Conservation (phyloP, 2,888 invertebrate genomes). For the Podotricha telesiphe region DNA sequence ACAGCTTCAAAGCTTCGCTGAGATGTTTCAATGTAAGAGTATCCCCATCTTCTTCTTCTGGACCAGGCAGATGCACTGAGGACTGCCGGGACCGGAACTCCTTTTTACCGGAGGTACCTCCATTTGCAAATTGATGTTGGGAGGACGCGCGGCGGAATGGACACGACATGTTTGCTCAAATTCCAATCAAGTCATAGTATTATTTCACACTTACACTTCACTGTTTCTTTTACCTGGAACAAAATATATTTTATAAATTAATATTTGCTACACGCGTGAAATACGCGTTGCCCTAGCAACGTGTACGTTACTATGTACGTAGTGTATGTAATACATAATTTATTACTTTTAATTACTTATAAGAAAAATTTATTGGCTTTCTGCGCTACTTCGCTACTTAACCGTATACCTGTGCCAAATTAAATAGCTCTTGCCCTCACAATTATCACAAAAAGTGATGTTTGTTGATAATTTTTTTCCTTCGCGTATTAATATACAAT, state of each 20-base stretch:
- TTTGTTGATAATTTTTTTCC: too few relatives aligned
- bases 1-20: conserved; percentile 90
- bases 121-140: conserved; percentile 82
- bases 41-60: conserved; percentile 85
- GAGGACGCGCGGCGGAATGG: conserved; percentile 83
- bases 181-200: conserved; percentile 46
- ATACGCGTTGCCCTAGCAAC: too few relatives aligned
- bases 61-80: conserved; percentile 85
- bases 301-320: too few relatives aligned
- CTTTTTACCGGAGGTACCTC: conserved; percentile 68
- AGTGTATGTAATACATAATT: too few relatives aligned
- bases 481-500: too few relatives aligned
- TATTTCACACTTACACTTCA: conserved; percentile 31
- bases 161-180: conserved; percentile 70
- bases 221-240: conserved; percentile 40
- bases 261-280: too few relatives aligned
- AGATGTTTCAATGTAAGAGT: conserved; percentile 90
- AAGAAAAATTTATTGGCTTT: too few relatives aligned
- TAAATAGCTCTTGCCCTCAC: too few relatives aligned
- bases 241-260: conserved; percentile 10
- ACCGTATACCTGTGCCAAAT: too few relatives aligned
- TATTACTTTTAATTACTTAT: too few relatives aligned
- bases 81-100: conserved; percentile 85
- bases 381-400: too few relatives aligned
- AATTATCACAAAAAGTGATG: too few relatives aligned